A percentile compares a stretch with the other conserved stretches of the same genome.
Conservation (phyloP, 2,113 vertebrate genomes). For the Polyodon spathula region DNA sequence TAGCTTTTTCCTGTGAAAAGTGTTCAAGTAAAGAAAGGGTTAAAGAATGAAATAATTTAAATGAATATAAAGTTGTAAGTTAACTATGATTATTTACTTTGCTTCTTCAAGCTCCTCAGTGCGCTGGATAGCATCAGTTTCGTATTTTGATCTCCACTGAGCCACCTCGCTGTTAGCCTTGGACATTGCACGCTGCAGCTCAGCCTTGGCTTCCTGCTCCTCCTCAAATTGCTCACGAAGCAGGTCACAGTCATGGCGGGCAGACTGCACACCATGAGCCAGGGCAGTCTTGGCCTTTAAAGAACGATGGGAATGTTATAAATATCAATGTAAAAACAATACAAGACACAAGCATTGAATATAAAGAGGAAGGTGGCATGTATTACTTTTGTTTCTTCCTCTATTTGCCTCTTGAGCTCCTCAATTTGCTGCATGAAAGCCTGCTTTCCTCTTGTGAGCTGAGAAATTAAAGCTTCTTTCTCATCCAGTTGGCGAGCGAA, state of each 20-base stretch:
- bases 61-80: neutral
- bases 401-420: conserved; percentile 71
- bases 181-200: conserved; percentile 63
- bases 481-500: conserved; percentile 49
- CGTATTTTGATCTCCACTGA: conserved; percentile 74
- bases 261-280: too few species aligned
- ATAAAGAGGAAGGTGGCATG: too few species aligned
- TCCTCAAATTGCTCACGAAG: too few species aligned
- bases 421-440: conserved; percentile 66
- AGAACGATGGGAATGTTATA: too few species aligned
- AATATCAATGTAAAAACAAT: too few species aligned
- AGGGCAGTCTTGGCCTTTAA: too few species aligned
- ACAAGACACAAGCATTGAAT: too few species aligned
- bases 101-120: too few species aligned
- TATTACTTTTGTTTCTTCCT: conserved; percentile 78
- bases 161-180: conserved; percentile 68
- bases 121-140: conserved; percentile 65
- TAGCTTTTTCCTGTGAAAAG: conserved; percentile 19
- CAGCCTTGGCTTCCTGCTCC: too few species aligned
- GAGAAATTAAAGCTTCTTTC: conserved; percentile 60
- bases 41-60: neutral
- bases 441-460: conserved; percentile 65
- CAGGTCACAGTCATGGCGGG: too few species aligned
- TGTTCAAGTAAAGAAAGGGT: too few species aligned
- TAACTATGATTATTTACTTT: conserved; percentile 18